Percentiles rank a stretch among this genome's conserved stretches.
Conservation (phyloP, 2,888 invertebrate genomes). For the Cantharis rufa region DNA sequence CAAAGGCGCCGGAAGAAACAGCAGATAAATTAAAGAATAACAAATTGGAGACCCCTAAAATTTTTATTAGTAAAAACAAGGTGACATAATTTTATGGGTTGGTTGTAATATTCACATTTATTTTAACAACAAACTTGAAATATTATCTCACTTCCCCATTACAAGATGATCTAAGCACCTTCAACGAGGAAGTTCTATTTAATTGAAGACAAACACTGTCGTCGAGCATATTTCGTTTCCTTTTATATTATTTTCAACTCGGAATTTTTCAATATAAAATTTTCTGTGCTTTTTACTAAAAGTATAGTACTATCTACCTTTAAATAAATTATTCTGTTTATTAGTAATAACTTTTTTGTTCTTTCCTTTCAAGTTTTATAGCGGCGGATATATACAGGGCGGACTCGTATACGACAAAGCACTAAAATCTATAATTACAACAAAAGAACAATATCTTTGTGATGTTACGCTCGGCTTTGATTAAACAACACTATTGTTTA, state of each 20-base stretch:
- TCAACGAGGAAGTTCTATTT: constrained; percentile 6
- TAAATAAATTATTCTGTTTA: background rate
- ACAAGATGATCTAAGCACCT: constrained; percentile 7
- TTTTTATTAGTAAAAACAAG: background rate
- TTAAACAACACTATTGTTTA: background rate
- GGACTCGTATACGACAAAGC: too few species aligned
- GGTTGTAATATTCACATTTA: constrained; percentile 6
- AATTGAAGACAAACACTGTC: constrained; percentile 13
- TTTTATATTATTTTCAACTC: background rate
- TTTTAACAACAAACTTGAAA: constrained; percentile 10
- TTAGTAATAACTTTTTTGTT: background rate
- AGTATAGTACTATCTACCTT: background rate
- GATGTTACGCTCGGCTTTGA: background rate
- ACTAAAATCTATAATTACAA: background rate
- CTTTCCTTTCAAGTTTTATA: background rate
- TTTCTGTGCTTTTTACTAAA: background rate
- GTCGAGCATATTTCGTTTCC: constrained; percentile 2
- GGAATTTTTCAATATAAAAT: background rate
- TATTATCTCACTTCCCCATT: constrained; percentile 11
- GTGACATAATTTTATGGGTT: constrained; percentile 2
- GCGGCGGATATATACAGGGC: background rate
- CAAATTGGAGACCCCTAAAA: background rate
- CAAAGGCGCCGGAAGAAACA: background rate
- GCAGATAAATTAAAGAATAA: background rate
- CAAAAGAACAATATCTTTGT: background rate